These are phyloP conservation scores for Leptinotarsa tumamoca DNA, from an alignment of 2,888 invertebrate genomes.

Conservation along the genomic window DNA sequence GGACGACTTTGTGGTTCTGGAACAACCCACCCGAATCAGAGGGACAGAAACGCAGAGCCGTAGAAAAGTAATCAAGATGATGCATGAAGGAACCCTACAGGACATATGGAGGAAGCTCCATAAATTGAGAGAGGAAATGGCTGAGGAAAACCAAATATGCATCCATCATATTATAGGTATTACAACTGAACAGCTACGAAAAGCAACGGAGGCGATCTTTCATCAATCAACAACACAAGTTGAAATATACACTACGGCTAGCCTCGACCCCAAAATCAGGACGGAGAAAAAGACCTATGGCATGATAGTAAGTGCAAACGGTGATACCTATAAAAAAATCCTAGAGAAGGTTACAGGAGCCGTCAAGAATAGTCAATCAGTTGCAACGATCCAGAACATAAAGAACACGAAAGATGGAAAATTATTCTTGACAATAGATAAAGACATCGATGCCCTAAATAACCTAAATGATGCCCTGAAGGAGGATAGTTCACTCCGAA, in stretches of 20 bases:
- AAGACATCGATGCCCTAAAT: not conserved
- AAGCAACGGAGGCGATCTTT: constrained; percentile 12
- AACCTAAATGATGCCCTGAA: constrained; percentile 9
- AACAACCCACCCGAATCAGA: constrained; percentile 24
- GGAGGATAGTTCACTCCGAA: not conserved
- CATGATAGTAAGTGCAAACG: not conserved
- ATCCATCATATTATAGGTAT: constrained; percentile 10
- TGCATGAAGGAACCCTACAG: constrained; percentile 7
- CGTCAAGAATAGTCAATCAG: not conserved
- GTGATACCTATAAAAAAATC: not conserved
- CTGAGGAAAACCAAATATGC: not conserved
- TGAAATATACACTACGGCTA: constrained; percentile 8
- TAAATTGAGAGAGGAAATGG: not conserved
- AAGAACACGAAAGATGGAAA: not conserved
- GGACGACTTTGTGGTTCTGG: constrained; percentile 28
- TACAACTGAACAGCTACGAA: not conserved
- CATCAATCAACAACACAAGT: not conserved
- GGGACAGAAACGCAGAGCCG: not conserved
- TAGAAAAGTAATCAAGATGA: constrained; percentile 20
- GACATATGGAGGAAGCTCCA: constrained; percentile 18
- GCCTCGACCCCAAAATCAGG: not conserved
- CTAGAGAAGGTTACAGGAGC: not conserved
- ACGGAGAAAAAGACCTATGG: not conserved
- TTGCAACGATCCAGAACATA: not conserved
- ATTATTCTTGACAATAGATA: not conserved